These are phyloP conservation scores for Sebastes iracundus DNA, from an alignment of 2,797 vertebrate species.

Conservation along the genomic window DNA sequence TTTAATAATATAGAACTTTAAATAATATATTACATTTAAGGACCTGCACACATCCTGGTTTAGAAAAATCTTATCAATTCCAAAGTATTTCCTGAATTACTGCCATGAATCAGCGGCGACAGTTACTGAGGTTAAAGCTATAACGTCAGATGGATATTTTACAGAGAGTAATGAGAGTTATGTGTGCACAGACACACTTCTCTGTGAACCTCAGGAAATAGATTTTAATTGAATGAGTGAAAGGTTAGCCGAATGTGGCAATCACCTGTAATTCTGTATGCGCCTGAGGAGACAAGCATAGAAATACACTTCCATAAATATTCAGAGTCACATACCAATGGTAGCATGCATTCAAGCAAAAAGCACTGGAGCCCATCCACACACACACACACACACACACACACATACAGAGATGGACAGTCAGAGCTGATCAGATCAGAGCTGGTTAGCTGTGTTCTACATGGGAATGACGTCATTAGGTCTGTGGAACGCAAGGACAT, in stretches of 20 bases:
- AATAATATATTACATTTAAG: neutral
- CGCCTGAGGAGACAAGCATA: neutral
- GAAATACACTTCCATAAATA: neutral
- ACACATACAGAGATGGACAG: neutral
- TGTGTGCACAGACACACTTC: conserved; percentile 3
- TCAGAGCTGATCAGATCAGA: conserved; percentile 20
- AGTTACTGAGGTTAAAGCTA: neutral
- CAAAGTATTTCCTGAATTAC: neutral
- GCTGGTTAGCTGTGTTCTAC: conserved; percentile 40
- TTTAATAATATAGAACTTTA: neutral
- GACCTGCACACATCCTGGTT: neutral
- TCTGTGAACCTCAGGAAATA: neutral
- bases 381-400: neutral
- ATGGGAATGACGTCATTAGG: conserved; percentile 57
- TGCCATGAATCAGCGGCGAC: neutral
- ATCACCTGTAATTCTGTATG: neutral
- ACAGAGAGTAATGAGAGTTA: conserved; percentile 1
- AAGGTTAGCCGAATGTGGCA: neutral
- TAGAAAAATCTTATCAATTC: neutral
- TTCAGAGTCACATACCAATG: conserved; percentile 25
- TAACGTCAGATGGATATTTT: neutral
- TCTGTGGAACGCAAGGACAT: conserved; percentile 1
- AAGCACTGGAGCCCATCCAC: neutral
- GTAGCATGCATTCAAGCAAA: neutral
- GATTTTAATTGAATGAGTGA: conserved; percentile 22